phyloP scores from a whole-genome alignment of 2,113 vertebrate genomes.

The Vireo altiloquus region DNA sequence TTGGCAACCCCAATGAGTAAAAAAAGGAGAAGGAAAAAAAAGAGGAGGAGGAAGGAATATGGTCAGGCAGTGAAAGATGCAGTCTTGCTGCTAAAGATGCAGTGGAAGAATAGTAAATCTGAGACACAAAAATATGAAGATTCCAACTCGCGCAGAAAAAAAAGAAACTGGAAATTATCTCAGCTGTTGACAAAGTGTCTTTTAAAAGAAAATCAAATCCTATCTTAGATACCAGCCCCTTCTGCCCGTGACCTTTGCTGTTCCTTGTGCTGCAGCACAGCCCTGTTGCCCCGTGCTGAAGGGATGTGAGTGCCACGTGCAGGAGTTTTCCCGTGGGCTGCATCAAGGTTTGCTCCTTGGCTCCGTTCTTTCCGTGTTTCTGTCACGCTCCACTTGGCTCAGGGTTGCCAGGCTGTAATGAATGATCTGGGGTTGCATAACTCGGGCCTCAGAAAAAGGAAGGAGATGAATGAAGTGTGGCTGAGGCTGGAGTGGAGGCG shows the following conservation, averaged over 20 bases:
- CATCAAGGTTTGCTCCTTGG: background rate
- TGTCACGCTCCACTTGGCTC: background rate
- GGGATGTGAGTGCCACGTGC: background rate
- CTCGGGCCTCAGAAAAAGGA: background rate
- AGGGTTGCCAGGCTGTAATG: background rate
- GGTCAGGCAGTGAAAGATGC: background rate
- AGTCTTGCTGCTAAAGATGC: background rate
- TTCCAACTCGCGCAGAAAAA: background rate
- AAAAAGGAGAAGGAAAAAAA: background rate
- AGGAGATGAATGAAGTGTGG: background rate
- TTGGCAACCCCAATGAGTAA: background rate
- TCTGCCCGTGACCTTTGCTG: background rate
- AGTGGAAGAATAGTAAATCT: background rate
- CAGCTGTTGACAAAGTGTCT: background rate
- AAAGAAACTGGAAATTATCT: background rate
- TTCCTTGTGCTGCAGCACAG: background rate
- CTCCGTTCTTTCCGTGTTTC: background rate
- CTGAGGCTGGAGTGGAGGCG: background rate
- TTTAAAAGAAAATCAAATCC: background rate
- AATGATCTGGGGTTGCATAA: background rate
- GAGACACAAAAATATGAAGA: background rate
- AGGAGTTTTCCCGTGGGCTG: background rate
- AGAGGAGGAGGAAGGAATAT: background rate
- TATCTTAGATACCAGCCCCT: background rate
- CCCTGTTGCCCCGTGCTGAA: background rate